Evolutionary conservation across 2,888 invertebrate species (phyloP), one percentile per base, ranked within the genome.

Genomic region (Ashinkailepas kermadecensis): DNA sequence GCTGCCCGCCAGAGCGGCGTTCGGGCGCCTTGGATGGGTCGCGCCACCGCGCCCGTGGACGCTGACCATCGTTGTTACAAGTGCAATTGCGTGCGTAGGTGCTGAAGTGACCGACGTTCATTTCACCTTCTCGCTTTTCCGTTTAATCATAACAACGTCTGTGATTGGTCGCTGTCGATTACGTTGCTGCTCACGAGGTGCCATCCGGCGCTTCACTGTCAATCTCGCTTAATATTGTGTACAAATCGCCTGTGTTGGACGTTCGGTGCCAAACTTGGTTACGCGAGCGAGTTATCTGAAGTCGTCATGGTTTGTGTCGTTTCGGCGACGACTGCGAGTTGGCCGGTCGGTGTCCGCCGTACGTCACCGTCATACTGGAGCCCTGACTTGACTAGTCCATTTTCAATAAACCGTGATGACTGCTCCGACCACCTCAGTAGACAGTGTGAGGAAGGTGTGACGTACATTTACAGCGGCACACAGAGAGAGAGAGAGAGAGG

Each of bases 251-350:
- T 74, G 74, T 56, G 56, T 74, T 74, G 74, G 74, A 74, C 21
- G 74, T 21, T 56, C 21, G 74, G 74, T 74, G 74, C 74, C 74
- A 74, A 74, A 74, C 74, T 56, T 74, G 74, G 74, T 74, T 74
- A 56, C 54, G 18, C 15, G 74, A 56, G 21, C 67, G 67, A 1
- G 23, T 65, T n/a, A n/a, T 23, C 65, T 6, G 23, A 65, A 23
- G 65, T n/a, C n/a, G n/a, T 65, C 65, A 23, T 18, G 65, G 65
- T 65, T n/a, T 23, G n/a, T 65, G 65, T 10, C 65, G 65, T 18
- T 18, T 18, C 23, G 59, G 59, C 65, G 8, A 9, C n/a, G 11
- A 23, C n/a, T 10, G 10, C n/a, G 9, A 6, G 65, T 9, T 39
- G 74, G 74, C 56, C 21, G 54, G 18, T 8, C 10, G 56, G 21